phyloP scores from a whole-genome alignment of 2,113 vertebrate genomes.

The Rissa tridactyla region DNA sequence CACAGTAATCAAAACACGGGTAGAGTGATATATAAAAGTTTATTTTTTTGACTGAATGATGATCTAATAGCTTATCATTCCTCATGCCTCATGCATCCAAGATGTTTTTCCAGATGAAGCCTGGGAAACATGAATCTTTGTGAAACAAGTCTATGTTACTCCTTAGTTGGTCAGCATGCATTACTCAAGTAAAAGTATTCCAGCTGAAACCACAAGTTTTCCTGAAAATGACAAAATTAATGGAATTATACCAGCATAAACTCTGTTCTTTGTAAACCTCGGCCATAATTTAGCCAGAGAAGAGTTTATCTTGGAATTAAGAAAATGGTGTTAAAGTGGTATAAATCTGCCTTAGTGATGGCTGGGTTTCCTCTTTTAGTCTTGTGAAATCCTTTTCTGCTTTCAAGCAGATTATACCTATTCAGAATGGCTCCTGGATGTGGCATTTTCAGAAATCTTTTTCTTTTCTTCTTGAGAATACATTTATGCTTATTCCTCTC shows the following conservation, averaged over 20 bases:
- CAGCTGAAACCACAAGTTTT: slow-evolving; percentile 53
- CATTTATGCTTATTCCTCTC: not conserved
- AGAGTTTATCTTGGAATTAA: slow-evolving; percentile 50
- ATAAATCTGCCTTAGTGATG: slow-evolving; percentile 42
- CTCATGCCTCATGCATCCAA: slow-evolving; percentile 33
- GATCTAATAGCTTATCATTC: slow-evolving; percentile 62
- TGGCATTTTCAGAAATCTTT: not conserved
- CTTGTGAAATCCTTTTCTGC: not conserved
- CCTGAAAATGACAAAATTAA: slow-evolving; percentile 55
- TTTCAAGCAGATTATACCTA: not conserved
- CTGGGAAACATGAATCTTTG: slow-evolving; percentile 52
- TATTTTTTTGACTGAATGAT: slow-evolving; percentile 36
- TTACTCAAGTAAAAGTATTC: slow-evolving; percentile 43
- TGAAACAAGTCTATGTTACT: slow-evolving; percentile 39
- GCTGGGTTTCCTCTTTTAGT: slow-evolving; percentile 16
- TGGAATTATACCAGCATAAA: slow-evolving; percentile 48
- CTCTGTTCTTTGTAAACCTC: slow-evolving; percentile 9
- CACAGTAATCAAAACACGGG: slow-evolving; percentile 24
- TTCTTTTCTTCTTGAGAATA: not conserved
- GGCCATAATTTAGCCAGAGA: slow-evolving; percentile 1
- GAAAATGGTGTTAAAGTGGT: slow-evolving; percentile 5
- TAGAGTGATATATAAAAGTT: slow-evolving; percentile 29
- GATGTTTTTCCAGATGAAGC: slow-evolving; percentile 60
- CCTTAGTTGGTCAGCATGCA: not conserved
- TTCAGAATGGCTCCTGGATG: not conserved